Evolutionary conservation across 2,113 vertebrate genomes (phyloP).

Genomic region (Choloepus hoffmanni): DNA sequence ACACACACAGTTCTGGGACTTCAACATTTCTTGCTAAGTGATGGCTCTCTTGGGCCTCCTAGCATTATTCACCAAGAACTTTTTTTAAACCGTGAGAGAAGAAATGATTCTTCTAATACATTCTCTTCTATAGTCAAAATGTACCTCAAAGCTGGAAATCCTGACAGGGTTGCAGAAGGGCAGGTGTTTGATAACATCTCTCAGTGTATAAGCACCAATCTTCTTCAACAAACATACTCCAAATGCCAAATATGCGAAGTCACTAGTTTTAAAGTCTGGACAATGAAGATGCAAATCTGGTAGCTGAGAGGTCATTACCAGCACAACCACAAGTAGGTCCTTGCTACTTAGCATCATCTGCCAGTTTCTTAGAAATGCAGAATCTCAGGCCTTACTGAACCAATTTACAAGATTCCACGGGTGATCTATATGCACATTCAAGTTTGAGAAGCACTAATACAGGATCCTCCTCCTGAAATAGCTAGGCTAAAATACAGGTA

Average conservation of each 20-base stretch:
- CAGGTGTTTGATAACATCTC: not conserved
- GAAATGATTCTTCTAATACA: not conserved
- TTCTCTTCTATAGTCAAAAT: constrained; percentile 58
- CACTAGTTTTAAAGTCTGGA: not conserved
- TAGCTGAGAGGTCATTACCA: not conserved
- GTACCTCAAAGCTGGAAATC: constrained; percentile 61
- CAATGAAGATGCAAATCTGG: not conserved
- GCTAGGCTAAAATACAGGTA: not conserved
- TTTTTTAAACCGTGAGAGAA: constrained; percentile 34
- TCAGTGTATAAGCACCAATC: not conserved
- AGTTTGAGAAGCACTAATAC: not conserved
- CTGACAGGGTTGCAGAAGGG: not conserved
- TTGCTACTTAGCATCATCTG: not conserved
- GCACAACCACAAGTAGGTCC: not conserved
- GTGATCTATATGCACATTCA: not conserved
- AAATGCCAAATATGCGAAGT: not conserved
- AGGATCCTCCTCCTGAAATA: not conserved
- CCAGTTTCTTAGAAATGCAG: not conserved
- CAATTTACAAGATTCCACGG: not conserved
- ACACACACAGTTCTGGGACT: not conserved
- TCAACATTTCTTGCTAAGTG: not conserved
- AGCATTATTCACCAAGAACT: constrained; percentile 41
- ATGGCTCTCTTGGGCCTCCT: constrained; percentile 6
- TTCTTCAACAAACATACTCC: constrained; percentile 2
- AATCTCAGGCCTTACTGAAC: not conserved